Conservation (phyloP, 2,888 invertebrate genomes). For the Serrognathus titanus region DNA sequence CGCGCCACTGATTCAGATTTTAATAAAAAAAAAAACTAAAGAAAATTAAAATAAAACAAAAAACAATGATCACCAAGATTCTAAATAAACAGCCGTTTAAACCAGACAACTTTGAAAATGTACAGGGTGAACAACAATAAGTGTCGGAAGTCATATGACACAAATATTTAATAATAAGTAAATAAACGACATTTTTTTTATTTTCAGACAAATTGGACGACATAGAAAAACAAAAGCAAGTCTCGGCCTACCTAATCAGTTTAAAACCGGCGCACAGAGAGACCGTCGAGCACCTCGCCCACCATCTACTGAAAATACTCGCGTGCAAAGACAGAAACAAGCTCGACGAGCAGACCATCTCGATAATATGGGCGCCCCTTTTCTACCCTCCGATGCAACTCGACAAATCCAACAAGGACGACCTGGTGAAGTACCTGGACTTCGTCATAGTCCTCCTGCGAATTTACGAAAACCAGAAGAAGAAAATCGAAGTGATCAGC, state of each 20-base stretch:
- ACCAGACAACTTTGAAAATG: too few species aligned
- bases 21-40: too few species aligned
- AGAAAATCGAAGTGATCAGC: too few species aligned
- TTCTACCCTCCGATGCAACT: slow-evolving; percentile 14
- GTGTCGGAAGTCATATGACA: too few species aligned
- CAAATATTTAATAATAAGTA: neutral
- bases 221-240: slow-evolving; percentile 26
- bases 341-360: slow-evolving; percentile 27
- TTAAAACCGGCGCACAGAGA: slow-evolving; percentile 32
- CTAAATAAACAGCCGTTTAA: too few species aligned
- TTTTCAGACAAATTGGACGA: slow-evolving; percentile 16
- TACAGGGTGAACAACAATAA: neutral
- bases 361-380: slow-evolving; percentile 34
- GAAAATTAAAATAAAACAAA: too few species aligned
- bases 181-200: neutral
- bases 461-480: too few species aligned
- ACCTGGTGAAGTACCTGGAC: too few species aligned
- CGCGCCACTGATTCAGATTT: too few species aligned
- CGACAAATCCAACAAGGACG: neutral
- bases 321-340: slow-evolving; percentile 32
- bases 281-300: slow-evolving; percentile 34
- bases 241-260: slow-evolving; percentile 26
- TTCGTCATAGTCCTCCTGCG: too few species aligned
- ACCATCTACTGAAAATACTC: slow-evolving; percentile 34
- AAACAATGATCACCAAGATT: too few species aligned